Evolutionary conservation across 1,140 invertebrate species (phyloP).

Genomic region (Nasonia longicornis): DNA sequence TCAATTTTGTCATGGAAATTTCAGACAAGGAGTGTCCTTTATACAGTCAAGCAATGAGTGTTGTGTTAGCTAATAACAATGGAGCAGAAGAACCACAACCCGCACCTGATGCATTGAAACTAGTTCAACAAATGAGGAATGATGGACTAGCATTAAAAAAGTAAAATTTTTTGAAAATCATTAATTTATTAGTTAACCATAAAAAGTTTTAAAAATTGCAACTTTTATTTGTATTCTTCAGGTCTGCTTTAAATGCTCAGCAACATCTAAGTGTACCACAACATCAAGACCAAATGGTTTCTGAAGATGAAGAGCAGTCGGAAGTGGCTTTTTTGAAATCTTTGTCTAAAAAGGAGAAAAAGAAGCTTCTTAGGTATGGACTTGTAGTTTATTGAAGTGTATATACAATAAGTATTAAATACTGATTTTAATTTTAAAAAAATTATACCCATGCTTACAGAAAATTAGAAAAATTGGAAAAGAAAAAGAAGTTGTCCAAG

Average conservation of each 20-base stretch:
- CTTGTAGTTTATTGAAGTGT: slow-evolving; percentile 12
- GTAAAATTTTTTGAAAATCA: slow-evolving; percentile 51
- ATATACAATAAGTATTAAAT: slow-evolving; percentile 19
- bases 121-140: slow-evolving; percentile 92
- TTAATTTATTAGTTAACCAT: too few species aligned
- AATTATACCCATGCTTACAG: slow-evolving; percentile 66
- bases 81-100: slow-evolving; percentile 69
- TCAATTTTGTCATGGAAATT: slow-evolving; percentile 48
- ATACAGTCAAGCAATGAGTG: slow-evolving; percentile 84
- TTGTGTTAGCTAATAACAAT: slow-evolving; percentile 73
- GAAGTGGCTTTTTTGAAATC: slow-evolving; percentile 86
- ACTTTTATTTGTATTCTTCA: slow-evolving; percentile 46
- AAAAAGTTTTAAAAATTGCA: slow-evolving; percentile 23
- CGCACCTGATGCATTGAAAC: slow-evolving; percentile 76
- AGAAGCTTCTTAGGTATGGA: slow-evolving; percentile 87
- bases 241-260: slow-evolving; percentile 72
- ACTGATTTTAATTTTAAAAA: background rate
- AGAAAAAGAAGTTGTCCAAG: slow-evolving; percentile 70
- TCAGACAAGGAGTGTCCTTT: slow-evolving; percentile 92
- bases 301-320: slow-evolving; percentile 74
- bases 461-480: slow-evolving; percentile 84
- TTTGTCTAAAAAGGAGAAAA: slow-evolving; percentile 88
- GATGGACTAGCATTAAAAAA: slow-evolving; percentile 91
- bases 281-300: slow-evolving; percentile 62
- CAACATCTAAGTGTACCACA: slow-evolving; percentile 71